These are phyloP conservation scores for Aurelia aurita DNA, from an alignment of 30 jellyfish, hydroid and myxozoan species.

Conservation along the genomic window DNA sequence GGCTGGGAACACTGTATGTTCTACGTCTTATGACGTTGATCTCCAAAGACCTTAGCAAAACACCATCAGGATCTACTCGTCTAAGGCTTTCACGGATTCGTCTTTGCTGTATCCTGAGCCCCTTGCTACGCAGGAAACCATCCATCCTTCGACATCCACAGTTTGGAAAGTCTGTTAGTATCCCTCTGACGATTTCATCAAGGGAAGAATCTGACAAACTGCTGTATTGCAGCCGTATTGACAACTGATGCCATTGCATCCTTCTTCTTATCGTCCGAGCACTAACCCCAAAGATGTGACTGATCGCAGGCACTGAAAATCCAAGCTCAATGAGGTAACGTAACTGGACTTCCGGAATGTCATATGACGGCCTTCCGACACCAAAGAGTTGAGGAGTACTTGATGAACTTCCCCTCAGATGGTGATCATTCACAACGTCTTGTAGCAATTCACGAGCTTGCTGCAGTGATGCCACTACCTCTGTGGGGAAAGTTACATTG, in stretches of 20 bases:
- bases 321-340: not conserved
- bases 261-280: constrained; percentile 6
- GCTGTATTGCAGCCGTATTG: not conserved
- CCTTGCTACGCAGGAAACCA: constrained; percentile 18
- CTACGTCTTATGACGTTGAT: not conserved
- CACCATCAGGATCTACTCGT: constrained; percentile 46
- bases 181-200: constrained; percentile 6
- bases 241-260: not conserved
- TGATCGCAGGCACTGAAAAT: not conserved
- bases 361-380: not conserved
- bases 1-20: constrained; percentile 15
- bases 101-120: not conserved
- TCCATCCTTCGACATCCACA: constrained; percentile 31
- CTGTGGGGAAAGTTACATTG: not conserved
- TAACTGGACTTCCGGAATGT: not conserved
- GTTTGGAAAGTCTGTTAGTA: not conserved
- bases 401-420: too few relatives aligned
- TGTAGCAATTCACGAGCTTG: not conserved
- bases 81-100: constrained; percentile 23
- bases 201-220: not conserved
- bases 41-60: constrained; percentile 28
- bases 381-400: too few relatives aligned
- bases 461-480: not conserved
- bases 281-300: constrained; percentile 22
- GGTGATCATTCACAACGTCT: not conserved